phyloP scores from a whole-genome alignment of 2,888 invertebrate genomes.

The Antheraea assamensis region DNA sequence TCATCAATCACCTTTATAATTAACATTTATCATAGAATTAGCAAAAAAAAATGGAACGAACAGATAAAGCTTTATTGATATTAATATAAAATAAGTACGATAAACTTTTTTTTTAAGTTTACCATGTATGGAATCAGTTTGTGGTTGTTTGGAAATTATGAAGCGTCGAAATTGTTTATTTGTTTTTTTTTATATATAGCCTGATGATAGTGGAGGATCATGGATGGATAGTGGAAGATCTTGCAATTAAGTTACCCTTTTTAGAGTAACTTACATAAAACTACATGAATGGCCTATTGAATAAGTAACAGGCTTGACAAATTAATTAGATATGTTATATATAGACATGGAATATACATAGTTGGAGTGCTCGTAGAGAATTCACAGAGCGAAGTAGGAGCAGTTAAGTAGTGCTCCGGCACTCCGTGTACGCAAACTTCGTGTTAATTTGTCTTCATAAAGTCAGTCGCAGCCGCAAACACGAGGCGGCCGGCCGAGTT shows the following conservation, averaged over 20 bases:
- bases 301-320: neutral
- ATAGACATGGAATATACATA: neutral
- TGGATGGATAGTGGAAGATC: neutral
- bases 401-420: neutral
- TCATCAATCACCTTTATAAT: no score
- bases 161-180: no score
- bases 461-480: slow-evolving; percentile 12
- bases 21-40: no score
- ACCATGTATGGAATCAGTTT: no score
- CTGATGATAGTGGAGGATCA: no score
- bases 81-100: no score
- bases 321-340: neutral
- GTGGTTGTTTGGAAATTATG: no score
- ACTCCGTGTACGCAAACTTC: slow-evolving; percentile 6
- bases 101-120: no score
- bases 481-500: slow-evolving; percentile 9
- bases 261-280: neutral
- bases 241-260: neutral
- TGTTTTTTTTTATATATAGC: no score
- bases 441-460: slow-evolving; percentile 16
- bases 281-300: neutral
- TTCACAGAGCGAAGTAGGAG: neutral
- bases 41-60: no score
- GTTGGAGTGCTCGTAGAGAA: neutral
- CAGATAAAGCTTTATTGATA: no score